These are phyloP conservation scores for Ornithoptera alexandrae DNA, from an alignment of 2,888 invertebrate genomes.

Conservation along the genomic window DNA sequence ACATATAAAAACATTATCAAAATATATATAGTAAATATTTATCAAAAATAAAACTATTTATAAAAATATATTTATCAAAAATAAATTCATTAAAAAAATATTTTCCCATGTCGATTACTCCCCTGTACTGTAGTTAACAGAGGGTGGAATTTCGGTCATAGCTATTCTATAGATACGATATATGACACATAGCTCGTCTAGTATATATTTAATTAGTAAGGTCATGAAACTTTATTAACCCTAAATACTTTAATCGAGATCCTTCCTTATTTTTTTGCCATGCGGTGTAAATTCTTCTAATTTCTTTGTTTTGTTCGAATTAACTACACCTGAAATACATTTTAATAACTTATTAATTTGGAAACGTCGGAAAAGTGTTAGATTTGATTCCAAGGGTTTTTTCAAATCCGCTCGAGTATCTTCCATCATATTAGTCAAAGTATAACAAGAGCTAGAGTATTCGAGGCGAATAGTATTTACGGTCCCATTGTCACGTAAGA, in stretches of 20 bases:
- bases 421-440: no score
- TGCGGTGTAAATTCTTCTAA: neutral
- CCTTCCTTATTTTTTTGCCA: neutral
- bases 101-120: neutral
- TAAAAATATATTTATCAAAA: neutral
- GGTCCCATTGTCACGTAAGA: no score
- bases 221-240: neutral
- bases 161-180: no score
- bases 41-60: neutral
- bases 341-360: neutral
- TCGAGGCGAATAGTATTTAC: no score
- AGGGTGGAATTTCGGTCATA: no score
- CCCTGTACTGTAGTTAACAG: no score
- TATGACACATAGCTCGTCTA: no score
- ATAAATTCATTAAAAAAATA: neutral
- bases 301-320: neutral
- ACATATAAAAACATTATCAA: neutral
- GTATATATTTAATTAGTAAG: no score
- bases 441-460: no score
- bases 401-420: no score
- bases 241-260: neutral
- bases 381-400: no score
- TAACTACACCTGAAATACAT: neutral
- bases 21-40: neutral
- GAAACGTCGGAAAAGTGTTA: neutral